phyloP scores from a whole-genome alignment of 2,113 vertebrate genomes.

The Bufo bufo region DNA sequence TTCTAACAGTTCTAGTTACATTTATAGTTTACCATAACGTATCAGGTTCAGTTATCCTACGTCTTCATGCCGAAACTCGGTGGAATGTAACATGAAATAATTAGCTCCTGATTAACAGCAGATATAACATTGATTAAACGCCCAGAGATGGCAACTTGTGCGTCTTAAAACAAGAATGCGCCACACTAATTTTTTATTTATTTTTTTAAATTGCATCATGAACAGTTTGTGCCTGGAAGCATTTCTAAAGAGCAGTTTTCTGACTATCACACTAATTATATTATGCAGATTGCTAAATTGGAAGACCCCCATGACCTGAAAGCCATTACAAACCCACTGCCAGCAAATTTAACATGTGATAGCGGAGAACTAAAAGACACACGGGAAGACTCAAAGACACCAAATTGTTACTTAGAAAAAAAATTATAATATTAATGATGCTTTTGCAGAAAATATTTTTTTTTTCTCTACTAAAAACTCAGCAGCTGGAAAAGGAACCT shows the following conservation, averaged over 20 bases:
- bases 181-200: neutral
- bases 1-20: neutral
- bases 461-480: neutral
- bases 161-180: constrained; percentile 33
- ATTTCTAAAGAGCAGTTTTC: constrained; percentile 30
- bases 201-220: constrained; percentile 18
- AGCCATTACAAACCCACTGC: constrained; percentile 45
- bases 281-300: constrained; percentile 56
- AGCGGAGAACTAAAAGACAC: constrained; percentile 31
- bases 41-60: neutral
- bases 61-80: neutral
- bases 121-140: neutral
- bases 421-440: constrained; percentile 18
- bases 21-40: neutral
- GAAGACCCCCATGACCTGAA: constrained; percentile 47
- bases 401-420: constrained; percentile 41
- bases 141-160: neutral
- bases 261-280: constrained; percentile 52
- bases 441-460: neutral
- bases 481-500: neutral
- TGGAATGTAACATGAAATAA: constrained; percentile 30
- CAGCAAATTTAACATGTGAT: constrained; percentile 39
- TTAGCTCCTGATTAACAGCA: constrained; percentile 21
- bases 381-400: constrained; percentile 32
- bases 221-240: constrained; percentile 23